Conservation (phyloP, 2,888 invertebrate genomes). For the Hanleya hanleyi region DNA sequence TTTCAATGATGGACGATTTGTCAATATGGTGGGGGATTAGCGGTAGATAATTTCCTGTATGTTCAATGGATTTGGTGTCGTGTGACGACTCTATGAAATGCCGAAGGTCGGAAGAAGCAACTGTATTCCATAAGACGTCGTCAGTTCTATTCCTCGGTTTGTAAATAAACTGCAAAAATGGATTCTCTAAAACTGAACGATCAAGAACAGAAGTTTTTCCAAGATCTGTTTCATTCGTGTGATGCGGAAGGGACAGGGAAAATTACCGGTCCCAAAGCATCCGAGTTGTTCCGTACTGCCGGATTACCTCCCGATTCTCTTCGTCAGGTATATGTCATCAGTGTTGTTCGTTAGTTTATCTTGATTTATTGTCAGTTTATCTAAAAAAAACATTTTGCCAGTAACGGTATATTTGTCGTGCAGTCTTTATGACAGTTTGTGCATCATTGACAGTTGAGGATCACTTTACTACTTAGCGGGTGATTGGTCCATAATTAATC, state of each 20-base stretch:
- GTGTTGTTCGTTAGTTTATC: too few relatives aligned
- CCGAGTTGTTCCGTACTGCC: slow-evolving; percentile 70
- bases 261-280: slow-evolving; percentile 67
- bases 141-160: background rate
- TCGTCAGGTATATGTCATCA: slow-evolving; percentile 72
- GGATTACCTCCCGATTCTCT: slow-evolving; percentile 68
- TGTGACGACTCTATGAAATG: background rate
- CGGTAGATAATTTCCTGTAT: background rate
- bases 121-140: background rate
- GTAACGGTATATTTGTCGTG: too few relatives aligned
- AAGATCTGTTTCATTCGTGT: slow-evolving; percentile 70
- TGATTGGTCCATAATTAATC: too few relatives aligned
- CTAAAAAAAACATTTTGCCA: too few relatives aligned
- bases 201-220: slow-evolving; percentile 70
- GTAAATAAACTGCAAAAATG: slow-evolving; percentile 39
- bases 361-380: too few relatives aligned
- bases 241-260: slow-evolving; percentile 72
- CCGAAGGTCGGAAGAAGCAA: background rate
- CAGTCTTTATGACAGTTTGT: too few relatives aligned
- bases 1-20: too few relatives aligned
- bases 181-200: slow-evolving; percentile 67
- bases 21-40: background rate
- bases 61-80: background rate
- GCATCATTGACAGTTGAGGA: too few relatives aligned
- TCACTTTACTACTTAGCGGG: too few relatives aligned